Evolutionary conservation across 2,888 invertebrate genomes (phyloP).

Genomic region (Epistrophella euchroma): DNA sequence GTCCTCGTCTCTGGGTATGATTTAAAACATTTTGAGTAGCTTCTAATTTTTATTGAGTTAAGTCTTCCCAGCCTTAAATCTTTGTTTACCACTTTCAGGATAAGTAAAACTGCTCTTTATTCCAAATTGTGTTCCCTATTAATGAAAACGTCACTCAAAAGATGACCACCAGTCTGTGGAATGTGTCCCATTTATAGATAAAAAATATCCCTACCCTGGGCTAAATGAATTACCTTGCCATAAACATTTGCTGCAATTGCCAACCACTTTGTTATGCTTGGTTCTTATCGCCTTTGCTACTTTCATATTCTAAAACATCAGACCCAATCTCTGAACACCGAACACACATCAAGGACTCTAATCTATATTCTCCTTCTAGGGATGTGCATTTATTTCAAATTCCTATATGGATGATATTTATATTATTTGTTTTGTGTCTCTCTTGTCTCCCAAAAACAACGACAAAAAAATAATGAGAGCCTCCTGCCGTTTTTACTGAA

Average conservation of each 20-base stretch:
- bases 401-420: conserved; percentile 28
- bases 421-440: conserved; percentile 14
- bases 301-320: conserved; percentile 54
- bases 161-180: conserved; percentile 65
- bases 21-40: neutral
- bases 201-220: too few relatives aligned
- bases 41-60: neutral
- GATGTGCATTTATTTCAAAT: conserved; percentile 50
- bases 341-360: conserved; percentile 36
- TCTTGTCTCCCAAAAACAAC: neutral
- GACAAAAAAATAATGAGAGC: neutral
- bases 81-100: conserved; percentile 8
- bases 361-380: conserved; percentile 33
- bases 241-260: conserved; percentile 52
- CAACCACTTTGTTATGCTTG: conserved; percentile 56
- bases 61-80: neutral
- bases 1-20: too few relatives aligned
- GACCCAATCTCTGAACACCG: conserved; percentile 2
- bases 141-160: conserved; percentile 65
- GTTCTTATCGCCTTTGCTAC: conserved; percentile 65
- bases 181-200: conserved; percentile 64
- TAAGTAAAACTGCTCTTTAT: neutral
- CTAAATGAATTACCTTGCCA: conserved; percentile 18
- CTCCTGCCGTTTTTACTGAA: conserved; percentile 66
- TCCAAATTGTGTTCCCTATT: conserved; percentile 19